Conservation (phyloP, 2,888 invertebrate species). For the Ennomos quercinarius region DNA sequence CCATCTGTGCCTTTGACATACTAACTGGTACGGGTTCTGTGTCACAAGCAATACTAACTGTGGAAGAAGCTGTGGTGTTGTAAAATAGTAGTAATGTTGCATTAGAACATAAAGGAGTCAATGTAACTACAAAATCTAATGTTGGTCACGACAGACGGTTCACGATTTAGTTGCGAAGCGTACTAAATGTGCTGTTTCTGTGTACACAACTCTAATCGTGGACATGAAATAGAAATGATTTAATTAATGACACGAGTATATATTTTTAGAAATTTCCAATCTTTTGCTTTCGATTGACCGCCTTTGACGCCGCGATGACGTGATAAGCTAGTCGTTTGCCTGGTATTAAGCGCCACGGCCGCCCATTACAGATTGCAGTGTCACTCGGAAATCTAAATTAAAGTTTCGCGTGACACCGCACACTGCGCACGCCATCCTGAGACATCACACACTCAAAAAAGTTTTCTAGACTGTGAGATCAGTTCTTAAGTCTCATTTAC, state of each 20-base stretch:
- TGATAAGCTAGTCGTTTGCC: too few species aligned
- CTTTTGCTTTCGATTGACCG: too few species aligned
- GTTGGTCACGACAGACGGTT: constrained; percentile 49
- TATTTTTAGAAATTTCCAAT: not conserved
- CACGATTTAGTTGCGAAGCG: constrained; percentile 35
- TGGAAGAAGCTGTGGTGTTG: constrained; percentile 3
- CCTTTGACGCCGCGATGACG: too few species aligned
- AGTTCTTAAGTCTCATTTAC: too few species aligned
- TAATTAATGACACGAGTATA: not conserved
- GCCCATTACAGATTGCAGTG: too few species aligned
- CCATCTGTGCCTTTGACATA: not conserved
- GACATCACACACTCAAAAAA: too few species aligned
- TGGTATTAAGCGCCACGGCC: too few species aligned
- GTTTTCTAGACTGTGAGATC: too few species aligned
- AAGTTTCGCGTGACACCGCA: too few species aligned
- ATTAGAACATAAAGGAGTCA: constrained; percentile 45
- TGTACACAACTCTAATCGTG: not conserved
- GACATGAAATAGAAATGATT: not conserved
- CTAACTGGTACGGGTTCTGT: constrained; percentile 1
- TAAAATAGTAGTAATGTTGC: constrained; percentile 26
- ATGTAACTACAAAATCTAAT: constrained; percentile 56
- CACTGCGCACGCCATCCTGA: too few species aligned
- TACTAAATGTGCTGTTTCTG: constrained; percentile 11
- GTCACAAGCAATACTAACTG: constrained; percentile 8
- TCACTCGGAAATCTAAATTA: too few species aligned